Evolutionary conservation across 2,888 invertebrate genomes (phyloP).

Genomic region (Cerastis rubricosa): DNA sequence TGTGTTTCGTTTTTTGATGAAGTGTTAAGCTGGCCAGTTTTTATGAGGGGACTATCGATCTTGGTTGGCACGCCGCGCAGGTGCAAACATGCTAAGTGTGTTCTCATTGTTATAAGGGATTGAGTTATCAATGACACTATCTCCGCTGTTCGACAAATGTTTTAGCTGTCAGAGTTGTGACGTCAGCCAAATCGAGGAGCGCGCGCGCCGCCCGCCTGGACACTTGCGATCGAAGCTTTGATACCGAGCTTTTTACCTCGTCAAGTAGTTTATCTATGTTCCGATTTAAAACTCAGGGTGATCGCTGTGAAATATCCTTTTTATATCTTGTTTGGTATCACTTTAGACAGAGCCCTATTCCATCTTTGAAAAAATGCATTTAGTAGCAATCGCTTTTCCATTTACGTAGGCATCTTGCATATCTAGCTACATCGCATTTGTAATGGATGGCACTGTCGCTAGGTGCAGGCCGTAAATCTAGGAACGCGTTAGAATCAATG

Average conservation of each 20-base stretch:
- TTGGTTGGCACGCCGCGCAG: constrained; percentile 83
- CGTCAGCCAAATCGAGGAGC: constrained; percentile 87
- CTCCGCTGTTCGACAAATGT: constrained; percentile 89
- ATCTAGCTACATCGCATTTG: constrained; percentile 46
- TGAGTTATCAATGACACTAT: constrained; percentile 91
- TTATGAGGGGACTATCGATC: constrained; percentile 84
- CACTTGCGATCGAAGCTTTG: constrained; percentile 79
- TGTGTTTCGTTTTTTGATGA: constrained; percentile 65
- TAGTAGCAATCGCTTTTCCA: constrained; percentile 16
- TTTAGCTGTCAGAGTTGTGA: constrained; percentile 90
- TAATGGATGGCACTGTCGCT: constrained; percentile 73
- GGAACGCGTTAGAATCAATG: constrained; percentile 88
- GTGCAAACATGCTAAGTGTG: constrained; percentile 91
- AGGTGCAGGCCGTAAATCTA: constrained; percentile 83
- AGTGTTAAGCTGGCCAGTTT: constrained; percentile 68
- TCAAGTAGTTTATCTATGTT: constrained; percentile 62
- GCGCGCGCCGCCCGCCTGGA: constrained; percentile 74
- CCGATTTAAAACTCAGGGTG: constrained; percentile 57
- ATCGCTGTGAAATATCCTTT: constrained; percentile 46
- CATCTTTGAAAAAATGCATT: neutral
- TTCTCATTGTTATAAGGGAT: constrained; percentile 90
- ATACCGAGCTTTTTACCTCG: constrained; percentile 77
- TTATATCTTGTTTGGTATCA: constrained; percentile 26
- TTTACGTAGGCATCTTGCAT: constrained; percentile 31
- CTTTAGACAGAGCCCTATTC: neutral